These are phyloP conservation scores for Sebastes kiyomatsui DNA, from an alignment of 2,797 vertebrate genomes.

Conservation along the genomic window DNA sequence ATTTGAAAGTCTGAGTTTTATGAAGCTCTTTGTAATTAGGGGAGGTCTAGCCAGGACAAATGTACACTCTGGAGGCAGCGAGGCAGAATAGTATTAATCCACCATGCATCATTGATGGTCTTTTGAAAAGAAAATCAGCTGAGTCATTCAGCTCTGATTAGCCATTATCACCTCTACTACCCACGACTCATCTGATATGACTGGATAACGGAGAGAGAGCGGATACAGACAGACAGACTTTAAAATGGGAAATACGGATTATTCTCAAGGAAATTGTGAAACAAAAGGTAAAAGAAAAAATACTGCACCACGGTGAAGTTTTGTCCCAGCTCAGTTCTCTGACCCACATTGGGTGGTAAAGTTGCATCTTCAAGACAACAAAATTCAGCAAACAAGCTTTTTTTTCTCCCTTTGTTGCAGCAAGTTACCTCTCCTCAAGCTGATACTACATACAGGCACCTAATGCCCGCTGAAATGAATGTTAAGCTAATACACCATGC, in stretches of 20 bases:
- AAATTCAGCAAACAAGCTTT: conserved; percentile 17
- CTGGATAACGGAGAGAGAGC: conserved; percentile 20
- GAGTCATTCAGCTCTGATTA: conserved; percentile 66
- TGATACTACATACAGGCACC: conserved; percentile 21
- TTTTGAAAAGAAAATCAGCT: conserved; percentile 64
- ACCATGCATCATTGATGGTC: conserved; percentile 64
- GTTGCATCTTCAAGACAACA: conserved; percentile 30
- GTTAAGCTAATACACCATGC: conserved; percentile 30
- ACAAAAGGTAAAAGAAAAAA: neutral
- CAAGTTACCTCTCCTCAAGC: conserved; percentile 23
- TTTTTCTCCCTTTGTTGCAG: conserved; percentile 25
- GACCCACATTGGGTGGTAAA: conserved; percentile 45
- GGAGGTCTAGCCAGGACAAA: conserved; percentile 60
- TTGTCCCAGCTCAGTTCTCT: conserved; percentile 28
- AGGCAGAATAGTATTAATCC: conserved; percentile 61
- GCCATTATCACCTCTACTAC: conserved; percentile 59
- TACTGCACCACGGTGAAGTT: neutral
- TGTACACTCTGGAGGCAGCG: conserved; percentile 48
- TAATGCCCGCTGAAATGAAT: conserved; percentile 13
- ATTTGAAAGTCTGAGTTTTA: conserved; percentile 50
- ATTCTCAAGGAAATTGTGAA: conserved; percentile 12
- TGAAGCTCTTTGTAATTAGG: conserved; percentile 63
- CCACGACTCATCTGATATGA: conserved; percentile 55
- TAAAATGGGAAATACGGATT: conserved; percentile 26
- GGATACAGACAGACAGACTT: conserved; percentile 17